A percentile compares a stretch with the other conserved stretches of the same genome.
Evolutionary conservation across 2,888 invertebrate genomes (phyloP).

Genomic region (Pantelozetes paolii): DNA sequence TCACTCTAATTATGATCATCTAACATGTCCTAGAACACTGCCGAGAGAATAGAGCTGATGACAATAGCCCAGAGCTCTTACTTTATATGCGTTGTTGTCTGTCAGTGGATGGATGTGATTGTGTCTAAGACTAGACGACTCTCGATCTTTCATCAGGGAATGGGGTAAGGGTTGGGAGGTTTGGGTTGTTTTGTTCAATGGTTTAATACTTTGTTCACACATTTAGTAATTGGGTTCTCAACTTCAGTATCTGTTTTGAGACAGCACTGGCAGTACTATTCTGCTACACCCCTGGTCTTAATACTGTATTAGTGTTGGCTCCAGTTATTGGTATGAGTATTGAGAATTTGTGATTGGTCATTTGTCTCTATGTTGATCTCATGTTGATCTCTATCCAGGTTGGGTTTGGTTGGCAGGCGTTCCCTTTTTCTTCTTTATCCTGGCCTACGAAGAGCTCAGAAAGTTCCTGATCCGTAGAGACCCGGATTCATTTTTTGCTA

Average conservation of each 20-base stretch:
- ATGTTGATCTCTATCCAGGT: not conserved
- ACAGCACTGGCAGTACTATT: conserved; percentile 90
- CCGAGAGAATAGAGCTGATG: conserved; percentile 54
- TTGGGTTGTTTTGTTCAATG: not conserved
- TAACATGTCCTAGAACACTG: conserved; percentile 51
- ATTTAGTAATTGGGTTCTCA: conserved; percentile 81
- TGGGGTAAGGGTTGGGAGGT: conserved; percentile 51
- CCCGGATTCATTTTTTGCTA: conserved; percentile 32
- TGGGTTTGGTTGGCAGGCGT: conserved; percentile 35
- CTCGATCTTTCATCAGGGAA: conserved; percentile 55
- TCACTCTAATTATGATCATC: not conserved
- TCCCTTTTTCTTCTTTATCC: conserved; percentile 34
- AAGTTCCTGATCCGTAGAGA: conserved; percentile 39
- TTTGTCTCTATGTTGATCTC: not conserved
- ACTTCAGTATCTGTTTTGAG: conserved; percentile 91
- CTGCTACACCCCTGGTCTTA: conserved; percentile 95
- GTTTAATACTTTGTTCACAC: conserved; percentile 18
- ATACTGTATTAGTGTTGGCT: conserved; percentile 56
- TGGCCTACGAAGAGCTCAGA: conserved; percentile 34
- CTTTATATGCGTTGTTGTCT: conserved; percentile 55
- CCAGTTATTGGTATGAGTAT: conserved; percentile 22
- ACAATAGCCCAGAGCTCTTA: conserved; percentile 56
- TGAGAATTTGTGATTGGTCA: no score
- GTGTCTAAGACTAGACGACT: conserved; percentile 56
- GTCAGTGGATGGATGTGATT: conserved; percentile 56